Evolutionary conservation across 2,888 invertebrate species (phyloP).

Genomic region (Ischnura elegans): DNA sequence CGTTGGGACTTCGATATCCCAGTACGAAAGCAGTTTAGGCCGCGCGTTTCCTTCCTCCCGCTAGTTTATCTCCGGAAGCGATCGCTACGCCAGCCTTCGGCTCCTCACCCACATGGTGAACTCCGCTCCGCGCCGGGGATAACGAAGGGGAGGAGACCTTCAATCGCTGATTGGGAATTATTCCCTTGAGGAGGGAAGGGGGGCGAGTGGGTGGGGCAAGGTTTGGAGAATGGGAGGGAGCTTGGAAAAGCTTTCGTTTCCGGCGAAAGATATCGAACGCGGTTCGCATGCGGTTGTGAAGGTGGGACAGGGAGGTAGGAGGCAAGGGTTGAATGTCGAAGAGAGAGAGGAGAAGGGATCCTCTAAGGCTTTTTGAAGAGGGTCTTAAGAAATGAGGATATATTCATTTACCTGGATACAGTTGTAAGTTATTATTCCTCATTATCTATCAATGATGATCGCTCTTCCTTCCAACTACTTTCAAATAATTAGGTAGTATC

Average conservation of each 20-base stretch:
- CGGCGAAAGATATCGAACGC: background rate
- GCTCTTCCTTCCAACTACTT: too few relatives aligned
- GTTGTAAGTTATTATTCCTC: too few relatives aligned
- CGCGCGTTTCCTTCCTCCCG: background rate
- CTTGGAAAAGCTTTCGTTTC: background rate
- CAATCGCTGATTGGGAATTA: slow-evolving; percentile 61
- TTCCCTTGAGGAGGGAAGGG: background rate
- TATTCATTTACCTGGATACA: background rate
- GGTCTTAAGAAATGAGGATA: background rate
- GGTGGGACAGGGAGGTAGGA: background rate
- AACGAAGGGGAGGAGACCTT: background rate
- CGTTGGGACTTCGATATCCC: background rate
- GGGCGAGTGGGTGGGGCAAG: background rate
- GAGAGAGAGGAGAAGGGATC: background rate
- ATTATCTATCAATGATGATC: too few relatives aligned
- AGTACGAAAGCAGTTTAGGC: background rate
- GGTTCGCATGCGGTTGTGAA: background rate
- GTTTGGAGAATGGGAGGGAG: background rate
- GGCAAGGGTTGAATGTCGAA: slow-evolving; percentile 33
- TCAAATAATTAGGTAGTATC: too few relatives aligned
- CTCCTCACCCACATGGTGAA: too few relatives aligned
- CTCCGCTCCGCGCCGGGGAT: background rate
- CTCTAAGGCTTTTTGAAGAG: background rate
- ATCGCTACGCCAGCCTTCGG: background rate
- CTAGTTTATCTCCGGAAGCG: background rate